phyloP scores from a whole-genome alignment of 2,888 invertebrate species.

The Apeira syringaria region DNA sequence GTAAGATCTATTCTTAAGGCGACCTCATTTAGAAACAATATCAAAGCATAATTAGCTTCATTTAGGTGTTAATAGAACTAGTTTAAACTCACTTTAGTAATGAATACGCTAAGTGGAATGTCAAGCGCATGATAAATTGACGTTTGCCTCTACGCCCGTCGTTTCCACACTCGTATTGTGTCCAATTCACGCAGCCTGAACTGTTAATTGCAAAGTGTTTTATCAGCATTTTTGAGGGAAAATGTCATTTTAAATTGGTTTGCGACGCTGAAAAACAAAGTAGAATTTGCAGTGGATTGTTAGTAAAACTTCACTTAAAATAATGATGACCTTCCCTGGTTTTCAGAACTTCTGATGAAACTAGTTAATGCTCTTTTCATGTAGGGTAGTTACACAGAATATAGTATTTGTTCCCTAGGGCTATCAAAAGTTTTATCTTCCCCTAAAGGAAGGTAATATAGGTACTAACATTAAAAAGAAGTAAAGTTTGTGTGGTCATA shows the following conservation, averaged over 20 bases:
- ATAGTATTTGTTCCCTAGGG: too few species aligned
- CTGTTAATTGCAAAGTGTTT: conserved; percentile 18
- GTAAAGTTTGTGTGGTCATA: too few species aligned
- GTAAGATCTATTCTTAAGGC: too few species aligned
- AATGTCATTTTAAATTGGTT: not conserved
- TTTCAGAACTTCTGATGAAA: not conserved
- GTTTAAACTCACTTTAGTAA: too few species aligned
- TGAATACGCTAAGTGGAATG: conserved; percentile 54
- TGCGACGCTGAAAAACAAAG: not conserved
- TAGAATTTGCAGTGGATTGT: not conserved
- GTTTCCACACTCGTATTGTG: too few species aligned
- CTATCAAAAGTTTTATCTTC: too few species aligned
- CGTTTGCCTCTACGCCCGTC: conserved; percentile 21
- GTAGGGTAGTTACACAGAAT: too few species aligned
- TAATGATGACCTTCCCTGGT: not conserved
- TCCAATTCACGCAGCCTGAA: conserved; percentile 26
- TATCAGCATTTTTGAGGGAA: conserved; percentile 2
- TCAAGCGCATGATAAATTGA: conserved; percentile 54
- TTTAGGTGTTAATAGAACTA: too few species aligned
- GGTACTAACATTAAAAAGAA: too few species aligned
- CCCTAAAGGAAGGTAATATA: too few species aligned
- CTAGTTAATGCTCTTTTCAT: not conserved
- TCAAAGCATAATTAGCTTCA: not conserved
- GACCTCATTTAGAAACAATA: too few species aligned
- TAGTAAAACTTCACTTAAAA: not conserved